phyloP scores from a whole-genome alignment of 2,113 vertebrate species.

The Laterallus jamaicensis region DNA sequence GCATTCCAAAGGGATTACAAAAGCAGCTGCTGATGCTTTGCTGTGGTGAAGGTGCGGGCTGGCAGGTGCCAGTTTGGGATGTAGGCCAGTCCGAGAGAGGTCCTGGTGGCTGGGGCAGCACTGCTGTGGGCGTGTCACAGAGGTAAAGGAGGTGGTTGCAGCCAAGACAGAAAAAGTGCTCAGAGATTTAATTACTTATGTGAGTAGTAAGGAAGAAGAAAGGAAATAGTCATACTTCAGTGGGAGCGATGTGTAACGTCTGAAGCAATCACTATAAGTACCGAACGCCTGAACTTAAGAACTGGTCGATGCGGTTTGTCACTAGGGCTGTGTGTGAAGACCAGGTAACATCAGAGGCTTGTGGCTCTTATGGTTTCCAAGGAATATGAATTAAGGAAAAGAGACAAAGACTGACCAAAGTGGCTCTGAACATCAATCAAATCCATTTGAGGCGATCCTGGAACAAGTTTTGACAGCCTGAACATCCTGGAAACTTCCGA shows the following conservation, averaged over 20 bases:
- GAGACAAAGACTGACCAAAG: slow-evolving; percentile 30
- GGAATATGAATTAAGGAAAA: slow-evolving; percentile 60
- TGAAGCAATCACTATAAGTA: slow-evolving; percentile 55
- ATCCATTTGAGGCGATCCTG: background rate
- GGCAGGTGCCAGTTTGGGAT: slow-evolving; percentile 9
- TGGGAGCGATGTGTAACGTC: slow-evolving; percentile 3
- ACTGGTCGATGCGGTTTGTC: slow-evolving; percentile 66
- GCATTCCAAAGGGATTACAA: slow-evolving; percentile 43
- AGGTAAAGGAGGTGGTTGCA: background rate
- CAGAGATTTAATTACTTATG: background rate
- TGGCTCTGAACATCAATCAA: slow-evolving; percentile 39
- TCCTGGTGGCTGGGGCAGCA: background rate
- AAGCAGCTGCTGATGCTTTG: slow-evolving; percentile 23
- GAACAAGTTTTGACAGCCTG: background rate
- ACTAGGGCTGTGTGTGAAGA: slow-evolving; percentile 25
- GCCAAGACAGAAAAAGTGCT: slow-evolving; percentile 46
- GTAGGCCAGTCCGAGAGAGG: background rate
- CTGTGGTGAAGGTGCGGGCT: slow-evolving; percentile 1
- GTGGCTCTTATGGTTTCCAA: slow-evolving; percentile 65
- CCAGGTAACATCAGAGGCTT: slow-evolving; percentile 51
- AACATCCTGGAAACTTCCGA: slow-evolving; percentile 9
- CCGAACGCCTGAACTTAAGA: background rate
- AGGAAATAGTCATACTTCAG: slow-evolving; percentile 33
- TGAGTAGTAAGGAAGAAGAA: slow-evolving; percentile 48
- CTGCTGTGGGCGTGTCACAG: background rate